Evolutionary conservation across 2,113 vertebrate species (phyloP).

Genomic region (Pterocles orientalis): DNA sequence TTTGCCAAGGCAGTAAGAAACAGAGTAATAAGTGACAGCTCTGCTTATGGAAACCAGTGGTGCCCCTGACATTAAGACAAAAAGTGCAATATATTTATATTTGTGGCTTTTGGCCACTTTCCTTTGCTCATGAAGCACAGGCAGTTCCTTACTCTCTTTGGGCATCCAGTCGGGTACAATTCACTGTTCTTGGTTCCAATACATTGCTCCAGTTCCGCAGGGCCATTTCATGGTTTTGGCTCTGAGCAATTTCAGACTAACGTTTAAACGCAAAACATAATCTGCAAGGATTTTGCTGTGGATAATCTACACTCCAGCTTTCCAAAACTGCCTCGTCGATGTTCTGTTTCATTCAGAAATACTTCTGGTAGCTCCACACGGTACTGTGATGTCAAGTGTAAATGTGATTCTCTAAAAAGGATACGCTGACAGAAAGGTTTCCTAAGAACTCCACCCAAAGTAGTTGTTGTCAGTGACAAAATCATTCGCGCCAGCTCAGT

Average conservation of each 20-base stretch:
- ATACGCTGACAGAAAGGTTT: not conserved
- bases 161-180: fast-evolving
- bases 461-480: not conserved
- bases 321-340: fast-evolving
- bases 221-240: fast-evolving
- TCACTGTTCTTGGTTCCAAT: fast-evolving
- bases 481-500: not conserved
- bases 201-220: fast-evolving
- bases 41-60: fast-evolving
- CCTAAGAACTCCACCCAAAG: not conserved
- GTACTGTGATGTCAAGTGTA: not conserved
- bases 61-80: fast-evolving
- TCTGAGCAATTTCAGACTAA: no score
- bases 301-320: fast-evolving
- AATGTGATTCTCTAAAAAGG: not conserved
- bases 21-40: fast-evolving
- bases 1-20: no score
- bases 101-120: not conserved
- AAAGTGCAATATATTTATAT: fast-evolving
- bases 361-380: not conserved
- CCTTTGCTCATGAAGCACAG: fast-evolving
- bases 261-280: fast-evolving
- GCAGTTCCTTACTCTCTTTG: no score
- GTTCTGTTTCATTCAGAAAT: not conserved
- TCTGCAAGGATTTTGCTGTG: fast-evolving